phyloP scores from a whole-genome alignment of 2,888 invertebrate genomes.

The Boloria selene region DNA sequence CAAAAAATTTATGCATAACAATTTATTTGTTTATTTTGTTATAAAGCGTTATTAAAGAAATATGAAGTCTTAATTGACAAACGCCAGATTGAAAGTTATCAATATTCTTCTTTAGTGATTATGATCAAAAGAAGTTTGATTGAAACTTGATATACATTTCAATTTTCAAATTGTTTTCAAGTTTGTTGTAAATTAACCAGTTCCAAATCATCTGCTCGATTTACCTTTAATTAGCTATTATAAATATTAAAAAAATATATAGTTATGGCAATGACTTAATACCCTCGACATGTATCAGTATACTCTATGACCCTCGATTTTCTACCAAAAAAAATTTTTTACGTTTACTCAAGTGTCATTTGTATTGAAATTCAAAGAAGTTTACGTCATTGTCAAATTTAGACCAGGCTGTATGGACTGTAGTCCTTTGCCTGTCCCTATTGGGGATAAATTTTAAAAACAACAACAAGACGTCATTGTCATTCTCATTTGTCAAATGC shows the following conservation, averaged over 20 bases:
- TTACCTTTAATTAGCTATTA: too few relatives aligned
- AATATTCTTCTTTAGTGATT: not conserved
- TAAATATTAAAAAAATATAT: not conserved
- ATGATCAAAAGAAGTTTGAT: too few relatives aligned
- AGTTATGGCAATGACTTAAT: not conserved
- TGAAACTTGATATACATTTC: too few relatives aligned
- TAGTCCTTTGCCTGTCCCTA: too few relatives aligned
- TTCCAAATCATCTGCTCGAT: too few relatives aligned
- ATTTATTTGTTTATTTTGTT: constrained; percentile 46
- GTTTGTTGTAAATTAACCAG: too few relatives aligned
- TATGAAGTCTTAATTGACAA: constrained; percentile 19
- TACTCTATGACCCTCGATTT: too few relatives aligned
- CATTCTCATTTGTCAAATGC: constrained; percentile 12
- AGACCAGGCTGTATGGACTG: too few relatives aligned
- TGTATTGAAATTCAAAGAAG: too few relatives aligned
- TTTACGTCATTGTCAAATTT: constrained; percentile 1
- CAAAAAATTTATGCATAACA: constrained; percentile 71
- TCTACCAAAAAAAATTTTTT: not conserved
- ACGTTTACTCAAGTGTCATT: not conserved
- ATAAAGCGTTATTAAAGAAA: constrained; percentile 35
- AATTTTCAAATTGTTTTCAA: too few relatives aligned
- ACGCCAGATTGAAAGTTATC: constrained; percentile 13
- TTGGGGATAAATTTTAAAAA: too few relatives aligned
- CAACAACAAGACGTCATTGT: constrained; percentile 15
- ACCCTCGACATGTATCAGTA: too few relatives aligned